phyloP scores from a whole-genome alignment of 2,113 vertebrate genomes.

The Tragulus kanchil region DNA sequence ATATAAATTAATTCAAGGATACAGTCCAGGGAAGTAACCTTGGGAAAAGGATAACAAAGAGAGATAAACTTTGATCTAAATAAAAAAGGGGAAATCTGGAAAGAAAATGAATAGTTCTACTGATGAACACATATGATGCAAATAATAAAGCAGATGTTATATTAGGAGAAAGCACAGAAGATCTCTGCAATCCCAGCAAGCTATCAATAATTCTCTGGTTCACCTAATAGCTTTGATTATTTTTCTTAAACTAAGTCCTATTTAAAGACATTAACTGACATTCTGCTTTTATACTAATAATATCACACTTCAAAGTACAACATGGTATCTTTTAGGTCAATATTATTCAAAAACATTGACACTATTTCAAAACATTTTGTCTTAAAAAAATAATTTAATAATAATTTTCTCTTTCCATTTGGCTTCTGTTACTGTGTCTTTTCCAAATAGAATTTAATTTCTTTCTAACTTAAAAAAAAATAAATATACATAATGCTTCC shows the following conservation, averaged over 20 bases:
- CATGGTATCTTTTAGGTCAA: constrained; percentile 64
- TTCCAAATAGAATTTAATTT: constrained; percentile 60
- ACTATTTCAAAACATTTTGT: constrained; percentile 26
- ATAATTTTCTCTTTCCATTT: constrained; percentile 49
- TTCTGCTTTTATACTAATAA: constrained; percentile 51
- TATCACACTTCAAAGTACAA: constrained; percentile 57
- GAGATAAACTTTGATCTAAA: constrained; percentile 28
- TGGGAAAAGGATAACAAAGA: constrained; percentile 62
- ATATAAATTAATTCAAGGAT: constrained; percentile 42
- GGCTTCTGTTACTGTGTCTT: constrained; percentile 56
- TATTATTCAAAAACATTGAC: constrained; percentile 29
- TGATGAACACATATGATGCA: constrained; percentile 17
- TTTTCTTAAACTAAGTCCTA: constrained; percentile 14
- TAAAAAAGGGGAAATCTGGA: constrained; percentile 44
- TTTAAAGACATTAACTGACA: constrained; percentile 34
- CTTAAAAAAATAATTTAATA: constrained; percentile 4
- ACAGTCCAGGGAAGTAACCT: constrained; percentile 18
- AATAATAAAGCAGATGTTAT: constrained; percentile 22
- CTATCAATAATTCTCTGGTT: not conserved
- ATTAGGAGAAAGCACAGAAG: not conserved
- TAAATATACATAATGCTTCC: not conserved
- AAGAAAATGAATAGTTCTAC: constrained; percentile 61
- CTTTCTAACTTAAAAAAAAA: constrained; percentile 58
- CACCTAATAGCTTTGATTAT: not conserved
- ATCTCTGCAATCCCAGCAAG: constrained; percentile 4